Evolutionary conservation across 2,888 invertebrate species (phyloP).

Genomic region (Branchipolynoe longqiensis): DNA sequence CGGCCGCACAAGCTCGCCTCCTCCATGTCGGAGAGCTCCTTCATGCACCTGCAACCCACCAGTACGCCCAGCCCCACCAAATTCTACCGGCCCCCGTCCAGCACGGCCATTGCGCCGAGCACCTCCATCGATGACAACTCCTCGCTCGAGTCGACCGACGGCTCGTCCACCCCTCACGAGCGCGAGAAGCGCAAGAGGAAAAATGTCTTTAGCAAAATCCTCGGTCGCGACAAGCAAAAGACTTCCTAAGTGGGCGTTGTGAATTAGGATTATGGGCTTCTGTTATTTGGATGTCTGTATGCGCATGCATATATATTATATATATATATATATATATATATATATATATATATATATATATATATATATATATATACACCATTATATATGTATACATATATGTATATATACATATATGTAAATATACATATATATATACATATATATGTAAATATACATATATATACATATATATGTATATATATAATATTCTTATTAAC

Average conservation of each 20-base stretch:
- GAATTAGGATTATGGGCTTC: not conserved
- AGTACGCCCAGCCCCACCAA: not conserved
- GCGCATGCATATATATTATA: not conserved
- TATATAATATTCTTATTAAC: not conserved
- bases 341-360: slow-evolving; percentile 10
- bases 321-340: slow-evolving; percentile 12
- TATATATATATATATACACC: slow-evolving; percentile 15
- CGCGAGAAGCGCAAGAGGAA: slow-evolving; percentile 22
- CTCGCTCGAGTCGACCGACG: slow-evolving; percentile 51
- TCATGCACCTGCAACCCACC: slow-evolving; percentile 10
- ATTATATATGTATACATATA: not conserved
- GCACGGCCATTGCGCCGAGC: not conserved
- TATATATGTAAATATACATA: slow-evolving; percentile 8
- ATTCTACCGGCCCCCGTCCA: not conserved
- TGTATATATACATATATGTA: slow-evolving; percentile 6
- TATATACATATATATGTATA: slow-evolving; percentile 33
- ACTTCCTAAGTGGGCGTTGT: not conserved
- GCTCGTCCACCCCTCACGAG: slow-evolving; percentile 12
- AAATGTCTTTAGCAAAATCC: slow-evolving; percentile 25
- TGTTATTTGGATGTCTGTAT: not conserved
- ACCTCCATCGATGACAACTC: slow-evolving; percentile 52
- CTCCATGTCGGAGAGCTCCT: slow-evolving; percentile 43
- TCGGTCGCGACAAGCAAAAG: slow-evolving; percentile 35
- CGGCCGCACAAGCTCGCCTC: slow-evolving; percentile 17
- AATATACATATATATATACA: not conserved